Conservation (phyloP, 1,140 invertebrate species). For the Orius laevigatus region DNA sequence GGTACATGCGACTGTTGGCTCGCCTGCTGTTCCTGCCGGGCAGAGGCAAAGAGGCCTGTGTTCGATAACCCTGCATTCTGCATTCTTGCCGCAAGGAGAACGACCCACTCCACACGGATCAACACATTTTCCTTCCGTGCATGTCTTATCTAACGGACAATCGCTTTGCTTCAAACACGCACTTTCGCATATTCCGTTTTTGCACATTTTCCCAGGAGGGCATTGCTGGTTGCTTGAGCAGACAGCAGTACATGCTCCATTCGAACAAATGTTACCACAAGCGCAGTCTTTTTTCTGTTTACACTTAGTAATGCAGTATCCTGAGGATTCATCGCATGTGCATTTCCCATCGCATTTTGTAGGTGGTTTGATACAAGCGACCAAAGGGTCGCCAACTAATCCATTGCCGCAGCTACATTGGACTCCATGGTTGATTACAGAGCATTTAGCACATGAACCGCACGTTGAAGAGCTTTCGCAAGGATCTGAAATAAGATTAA, state of each 20-base stretch:
- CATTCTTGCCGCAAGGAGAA: constrained; percentile 51
- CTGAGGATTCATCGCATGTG: constrained; percentile 52
- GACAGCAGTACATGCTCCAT: constrained; percentile 41
- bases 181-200: constrained; percentile 40
- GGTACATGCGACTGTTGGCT: constrained; percentile 21
- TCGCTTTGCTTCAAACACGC: constrained; percentile 68
- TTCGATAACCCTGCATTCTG: constrained; percentile 52
- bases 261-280: constrained; percentile 51
- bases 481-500: constrained; percentile 41
- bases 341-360: constrained; percentile 47
- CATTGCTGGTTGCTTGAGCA: constrained; percentile 36
- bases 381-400: constrained; percentile 63
- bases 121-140: constrained; percentile 49
- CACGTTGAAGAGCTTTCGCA: constrained; percentile 49
- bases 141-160: constrained; percentile 58
- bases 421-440: constrained; percentile 62
- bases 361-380: constrained; percentile 48
- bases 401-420: constrained; percentile 68
- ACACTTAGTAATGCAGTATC: constrained; percentile 58
- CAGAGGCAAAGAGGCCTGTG: constrained; percentile 70
- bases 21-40: constrained; percentile 54
- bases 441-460: constrained; percentile 66
- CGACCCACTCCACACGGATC: constrained; percentile 50
- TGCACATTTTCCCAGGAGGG: constrained; percentile 42
- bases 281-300: constrained; percentile 46